Evolutionary conservation across 2,797 vertebrate species (phyloP), one percentile per base, ranked within the genome.

Genomic region (Chromis chromis): DNA sequence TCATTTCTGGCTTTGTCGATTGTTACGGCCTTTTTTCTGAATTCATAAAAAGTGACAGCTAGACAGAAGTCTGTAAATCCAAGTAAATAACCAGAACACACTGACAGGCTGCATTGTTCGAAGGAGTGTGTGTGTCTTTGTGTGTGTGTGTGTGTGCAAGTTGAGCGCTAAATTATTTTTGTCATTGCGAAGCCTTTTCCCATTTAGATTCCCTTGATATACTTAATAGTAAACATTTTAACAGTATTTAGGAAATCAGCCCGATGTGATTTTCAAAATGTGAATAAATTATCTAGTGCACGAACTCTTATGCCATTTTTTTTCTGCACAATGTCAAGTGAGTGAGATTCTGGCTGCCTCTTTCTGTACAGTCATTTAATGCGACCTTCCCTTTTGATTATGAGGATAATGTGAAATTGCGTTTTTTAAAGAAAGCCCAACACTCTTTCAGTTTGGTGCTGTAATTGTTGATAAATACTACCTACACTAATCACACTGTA

Each of bases 41-140:
- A 88, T 84, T 85, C 74, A 82, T 82, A 60, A 85, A 78, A 89
- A 70, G 52, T 70, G 78, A 88, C 78, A 87, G 84, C 76, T 31
- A 79, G 71, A 81, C 84, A 85, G 59, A 75, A 83, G 70, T 76
- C 78, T 80, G 83, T 85, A 79, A 84, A 91, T 88, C 70, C 56
- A 64, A 86, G 74, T 66, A 75, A 83, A 82, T 73, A 79, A 66
- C 58, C 69, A 68, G 44, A 81, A 67, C 65, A 79, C 59, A 63
- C 16, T 42, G 80, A 74, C 63, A 61, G 76, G 65, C 52, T 59
- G 56, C 33, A 27, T 61, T 71, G 60, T 79, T 48, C 59, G 63
- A 73, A 46, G 9, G 25, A 21, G 48, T 17, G 80, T 44, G 62
- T 65, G 57, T 57, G 61, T 57, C 60, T 57, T 52, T 71, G 65